Percentiles rank a stretch among this genome's conserved stretches.
Evolutionary conservation across 2,113 vertebrate genomes (phyloP).

Genomic region (Clarias magur): DNA sequence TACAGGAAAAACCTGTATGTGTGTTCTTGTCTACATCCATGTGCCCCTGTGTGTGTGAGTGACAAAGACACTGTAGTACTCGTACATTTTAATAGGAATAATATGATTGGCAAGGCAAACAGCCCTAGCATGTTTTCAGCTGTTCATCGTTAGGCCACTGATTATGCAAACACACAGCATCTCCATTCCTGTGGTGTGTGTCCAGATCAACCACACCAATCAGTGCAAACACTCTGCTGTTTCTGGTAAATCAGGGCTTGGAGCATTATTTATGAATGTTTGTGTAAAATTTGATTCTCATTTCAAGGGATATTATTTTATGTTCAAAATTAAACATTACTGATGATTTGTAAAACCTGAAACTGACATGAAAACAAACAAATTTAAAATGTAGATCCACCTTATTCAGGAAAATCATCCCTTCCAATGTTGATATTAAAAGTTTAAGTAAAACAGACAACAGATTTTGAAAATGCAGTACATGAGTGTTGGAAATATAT

Average conservation of each 20-base stretch:
- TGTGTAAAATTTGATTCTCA: background rate
- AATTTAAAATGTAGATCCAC: background rate
- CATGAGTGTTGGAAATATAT: background rate
- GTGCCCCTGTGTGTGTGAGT: background rate
- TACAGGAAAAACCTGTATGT: constrained; percentile 21
- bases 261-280: background rate
- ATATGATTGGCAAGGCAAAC: background rate
- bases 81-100: background rate
- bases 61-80: constrained; percentile 1
- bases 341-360: background rate
- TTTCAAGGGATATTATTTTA: background rate
- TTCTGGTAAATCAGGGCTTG: background rate
- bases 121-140: constrained; percentile 11
- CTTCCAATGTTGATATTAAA: background rate
- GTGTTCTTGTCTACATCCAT: background rate
- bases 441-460: background rate
- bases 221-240: background rate
- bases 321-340: background rate
- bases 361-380: background rate
- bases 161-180: constrained; percentile 33
- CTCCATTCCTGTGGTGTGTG: background rate
- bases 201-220: constrained; percentile 17
- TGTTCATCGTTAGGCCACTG: constrained; percentile 17
- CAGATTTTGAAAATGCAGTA: background rate
- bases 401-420: too few species aligned